Conservation (phyloP, 2,888 invertebrate species). For the Drosophila maculinotata region DNA sequence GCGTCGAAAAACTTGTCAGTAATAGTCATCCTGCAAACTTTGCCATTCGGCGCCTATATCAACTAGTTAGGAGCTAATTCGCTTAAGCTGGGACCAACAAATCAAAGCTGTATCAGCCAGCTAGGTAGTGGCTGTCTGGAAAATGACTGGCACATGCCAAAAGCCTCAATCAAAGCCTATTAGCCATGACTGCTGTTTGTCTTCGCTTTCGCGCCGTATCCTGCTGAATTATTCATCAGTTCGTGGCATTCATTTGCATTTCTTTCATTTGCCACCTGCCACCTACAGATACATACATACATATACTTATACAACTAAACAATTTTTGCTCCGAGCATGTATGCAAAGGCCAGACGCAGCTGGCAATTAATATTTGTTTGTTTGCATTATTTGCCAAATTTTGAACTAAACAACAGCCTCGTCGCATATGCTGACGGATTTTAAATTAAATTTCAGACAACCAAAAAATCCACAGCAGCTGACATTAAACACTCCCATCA, state of each 20-base stretch:
- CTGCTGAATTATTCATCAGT: slow-evolving; percentile 76
- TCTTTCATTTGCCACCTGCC: slow-evolving; percentile 58
- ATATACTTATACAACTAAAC: slow-evolving; percentile 13
- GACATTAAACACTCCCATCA: slow-evolving; percentile 1
- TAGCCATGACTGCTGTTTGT: slow-evolving; percentile 61
- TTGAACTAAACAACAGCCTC: slow-evolving; percentile 10
- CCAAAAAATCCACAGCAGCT: slow-evolving; percentile 6
- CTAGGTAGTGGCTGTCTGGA: slow-evolving; percentile 5
- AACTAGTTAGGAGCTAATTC: slow-evolving; percentile 24
- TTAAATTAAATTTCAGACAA: slow-evolving; percentile 35
- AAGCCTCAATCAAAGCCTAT: slow-evolving; percentile 71
- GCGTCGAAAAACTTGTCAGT: slow-evolving; percentile 6
- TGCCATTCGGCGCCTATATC: neutral
- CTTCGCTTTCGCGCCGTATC: slow-evolving; percentile 44
- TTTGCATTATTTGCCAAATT: slow-evolving; percentile 27
- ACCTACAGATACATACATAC: slow-evolving; percentile 8
- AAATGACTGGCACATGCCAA: slow-evolving; percentile 65
- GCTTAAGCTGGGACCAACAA: slow-evolving; percentile 47
- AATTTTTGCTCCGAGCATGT: slow-evolving; percentile 39
- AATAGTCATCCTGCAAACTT: slow-evolving; percentile 15
- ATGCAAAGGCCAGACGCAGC: slow-evolving; percentile 30
- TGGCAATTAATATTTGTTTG: slow-evolving; percentile 46
- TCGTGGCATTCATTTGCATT: slow-evolving; percentile 50
- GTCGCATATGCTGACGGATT: slow-evolving; percentile 41
- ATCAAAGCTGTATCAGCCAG: slow-evolving; percentile 45